phyloP scores from a whole-genome alignment of 1,140 invertebrate species.

The Drosophila pectinifera region DNA sequence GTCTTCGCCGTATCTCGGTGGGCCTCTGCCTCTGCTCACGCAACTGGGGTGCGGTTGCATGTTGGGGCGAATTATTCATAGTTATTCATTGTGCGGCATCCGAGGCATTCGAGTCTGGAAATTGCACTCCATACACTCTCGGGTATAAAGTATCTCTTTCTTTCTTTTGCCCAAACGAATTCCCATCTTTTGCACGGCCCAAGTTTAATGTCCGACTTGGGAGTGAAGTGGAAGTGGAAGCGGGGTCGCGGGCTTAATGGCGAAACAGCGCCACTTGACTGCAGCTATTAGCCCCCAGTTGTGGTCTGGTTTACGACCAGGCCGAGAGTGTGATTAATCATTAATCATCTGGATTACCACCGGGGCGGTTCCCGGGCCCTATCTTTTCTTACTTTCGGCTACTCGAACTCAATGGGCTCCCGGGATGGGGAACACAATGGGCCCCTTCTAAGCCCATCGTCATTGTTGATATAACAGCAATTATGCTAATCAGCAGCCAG shows the following conservation, averaged over 20 bases:
- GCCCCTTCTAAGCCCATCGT: slow-evolving; percentile 54
- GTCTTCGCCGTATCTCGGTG: slow-evolving; percentile 29
- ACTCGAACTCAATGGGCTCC: slow-evolving; percentile 22
- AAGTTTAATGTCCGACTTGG: slow-evolving; percentile 77
- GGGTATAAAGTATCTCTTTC: slow-evolving; percentile 19
- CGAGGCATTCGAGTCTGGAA: slow-evolving; percentile 65
- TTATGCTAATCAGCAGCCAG: slow-evolving; percentile 74
- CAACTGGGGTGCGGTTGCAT: slow-evolving; percentile 70
- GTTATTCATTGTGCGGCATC: slow-evolving; percentile 75
- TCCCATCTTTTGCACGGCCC: slow-evolving; percentile 66
- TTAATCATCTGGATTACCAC: slow-evolving; percentile 42
- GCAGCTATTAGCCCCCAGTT: slow-evolving; percentile 50
- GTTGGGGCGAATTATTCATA: slow-evolving; percentile 63
- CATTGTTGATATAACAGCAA: slow-evolving; percentile 72
- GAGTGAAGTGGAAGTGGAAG: too few relatives aligned
- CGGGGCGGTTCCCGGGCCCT: slow-evolving; percentile 37
- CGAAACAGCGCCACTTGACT: slow-evolving; percentile 54
- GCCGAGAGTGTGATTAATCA: slow-evolving; percentile 35
- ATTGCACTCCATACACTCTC: slow-evolving; percentile 52
- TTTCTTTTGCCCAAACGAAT: slow-evolving; percentile 60
- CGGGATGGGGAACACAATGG: slow-evolving; percentile 4
- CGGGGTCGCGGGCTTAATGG: slow-evolving; percentile 41
- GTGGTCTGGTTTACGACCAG: slow-evolving; percentile 36
- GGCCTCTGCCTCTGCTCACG: slow-evolving; percentile 66
- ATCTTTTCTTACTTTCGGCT: slow-evolving; percentile 13